Base-by-base conservation (phyloP, 2,797 vertebrate species). In the Toxotes lorentzi region DNA sequence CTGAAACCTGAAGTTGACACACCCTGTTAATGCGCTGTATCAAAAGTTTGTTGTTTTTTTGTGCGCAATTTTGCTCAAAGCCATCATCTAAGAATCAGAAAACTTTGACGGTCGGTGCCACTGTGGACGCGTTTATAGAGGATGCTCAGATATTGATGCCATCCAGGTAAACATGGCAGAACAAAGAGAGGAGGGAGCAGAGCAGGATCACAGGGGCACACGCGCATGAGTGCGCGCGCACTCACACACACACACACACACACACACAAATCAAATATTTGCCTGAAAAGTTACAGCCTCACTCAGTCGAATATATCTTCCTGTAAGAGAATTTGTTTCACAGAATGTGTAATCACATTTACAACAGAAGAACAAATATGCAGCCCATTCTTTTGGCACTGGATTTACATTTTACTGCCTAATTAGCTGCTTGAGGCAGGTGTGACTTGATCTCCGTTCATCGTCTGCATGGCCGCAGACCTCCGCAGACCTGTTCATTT, bases 401-500 rank as follows among this genome's bases (percentile, higher is more conserved):
- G 17, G 7, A 30, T 67, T 24, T 41, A 47, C 48, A 12, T 68
- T 34, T 34, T 23, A 35, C 40, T 34, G 51, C 14, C 41, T 61
- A 47, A 78, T 64, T 24, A 59, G 34, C 59, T 58, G 47, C 38
- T 34, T 2, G 78, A 70, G 64, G 74, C 78, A 88, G 82, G 75
- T 77, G 86, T 76, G 81, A 27, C 45, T 4, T 64, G 65, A 70
- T 59, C 45, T 7, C 50, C 41, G 59, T 56, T 38, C 51, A 8
- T 70, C 10, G 76, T 69, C 41, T 60, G 74, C 30, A 21, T 41
- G 62, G 60, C 50, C 57, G 40, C 35, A 62, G 50, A 82, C 62
- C 73, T 85, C 50, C 35, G 56, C 63, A 53, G 76, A 81, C 69
- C 73, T 67, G 74, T 4, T 45, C 48, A 0, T 58, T 91, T 88